A percentile compares a stretch with the other conserved stretches of the same genome.
These are phyloP conservation scores for Serilophus lunatus DNA, from an alignment of 2,113 vertebrate genomes.

Conservation along the genomic window DNA sequence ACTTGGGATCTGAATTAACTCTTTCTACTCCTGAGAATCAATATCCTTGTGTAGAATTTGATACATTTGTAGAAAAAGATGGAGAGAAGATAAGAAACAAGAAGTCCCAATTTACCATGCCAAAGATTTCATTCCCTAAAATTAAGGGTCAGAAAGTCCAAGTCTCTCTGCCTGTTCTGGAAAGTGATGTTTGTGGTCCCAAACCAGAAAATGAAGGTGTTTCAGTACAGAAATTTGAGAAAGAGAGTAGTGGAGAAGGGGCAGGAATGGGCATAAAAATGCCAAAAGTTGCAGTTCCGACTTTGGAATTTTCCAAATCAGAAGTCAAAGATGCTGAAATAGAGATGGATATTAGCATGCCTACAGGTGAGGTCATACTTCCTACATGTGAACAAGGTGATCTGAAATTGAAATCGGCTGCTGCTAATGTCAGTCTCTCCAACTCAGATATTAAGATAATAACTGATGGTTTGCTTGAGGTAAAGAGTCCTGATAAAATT, in stretches of 20 bases:
- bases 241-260: not conserved
- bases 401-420: not conserved
- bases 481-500: not conserved
- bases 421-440: not conserved
- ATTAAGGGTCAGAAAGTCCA: not conserved
- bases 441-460: not conserved
- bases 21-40: not conserved
- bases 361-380: not conserved
- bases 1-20: not conserved
- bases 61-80: not conserved
- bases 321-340: not conserved
- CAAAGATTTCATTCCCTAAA: constrained; percentile 17
- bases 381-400: not conserved
- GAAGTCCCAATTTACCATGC: not conserved
- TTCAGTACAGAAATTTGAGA: not conserved
- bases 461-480: rapidly evolving
- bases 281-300: not conserved
- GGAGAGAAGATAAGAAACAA: not conserved
- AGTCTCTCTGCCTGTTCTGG: not conserved
- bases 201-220: not conserved
- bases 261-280: not conserved
- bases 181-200: not conserved
- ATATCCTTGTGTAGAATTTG: not conserved
- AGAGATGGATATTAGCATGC: not conserved
- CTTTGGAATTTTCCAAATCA: constrained; percentile 11